Percentiles rank a stretch among this genome's conserved stretches.
phyloP scores from a whole-genome alignment of 2,797 vertebrate genomes.

The Hydrophis major region DNA sequence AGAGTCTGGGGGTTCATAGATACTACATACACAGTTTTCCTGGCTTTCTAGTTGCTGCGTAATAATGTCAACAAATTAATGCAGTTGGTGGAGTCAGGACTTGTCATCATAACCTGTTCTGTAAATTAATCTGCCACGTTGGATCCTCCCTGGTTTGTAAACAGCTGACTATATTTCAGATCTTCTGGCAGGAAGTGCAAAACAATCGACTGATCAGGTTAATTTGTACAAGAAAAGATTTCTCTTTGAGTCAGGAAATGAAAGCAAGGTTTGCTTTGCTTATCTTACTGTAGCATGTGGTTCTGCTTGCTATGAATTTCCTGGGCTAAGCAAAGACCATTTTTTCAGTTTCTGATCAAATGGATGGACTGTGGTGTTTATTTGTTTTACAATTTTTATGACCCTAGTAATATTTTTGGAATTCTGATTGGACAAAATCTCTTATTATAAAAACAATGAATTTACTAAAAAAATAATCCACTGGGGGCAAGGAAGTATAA shows the following conservation, averaged over 20 bases:
- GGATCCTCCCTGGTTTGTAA: background rate
- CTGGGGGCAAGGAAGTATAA: background rate
- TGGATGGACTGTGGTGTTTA: background rate
- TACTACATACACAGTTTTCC: background rate
- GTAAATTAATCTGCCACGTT: constrained; percentile 30
- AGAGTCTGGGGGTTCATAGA: background rate
- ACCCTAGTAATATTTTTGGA: background rate
- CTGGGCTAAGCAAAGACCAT: background rate
- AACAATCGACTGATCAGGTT: background rate
- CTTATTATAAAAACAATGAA: background rate
- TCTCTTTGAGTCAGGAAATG: background rate
- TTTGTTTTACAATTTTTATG: background rate
- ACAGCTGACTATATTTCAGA: background rate
- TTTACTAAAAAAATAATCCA: background rate
- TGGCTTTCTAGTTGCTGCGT: background rate
- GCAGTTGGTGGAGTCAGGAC: background rate
- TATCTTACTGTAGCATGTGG: constrained; percentile 5
- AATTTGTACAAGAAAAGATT: background rate
- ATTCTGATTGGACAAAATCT: background rate
- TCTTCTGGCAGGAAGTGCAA: constrained; percentile 5
- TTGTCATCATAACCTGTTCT: background rate
- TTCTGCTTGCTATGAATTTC: background rate
- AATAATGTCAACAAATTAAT: background rate
- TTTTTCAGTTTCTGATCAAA: background rate
- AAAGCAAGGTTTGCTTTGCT: background rate